These are phyloP conservation scores for Corydoras maculifer DNA, from an alignment of 2,113 vertebrate species.

Conservation along the genomic window DNA sequence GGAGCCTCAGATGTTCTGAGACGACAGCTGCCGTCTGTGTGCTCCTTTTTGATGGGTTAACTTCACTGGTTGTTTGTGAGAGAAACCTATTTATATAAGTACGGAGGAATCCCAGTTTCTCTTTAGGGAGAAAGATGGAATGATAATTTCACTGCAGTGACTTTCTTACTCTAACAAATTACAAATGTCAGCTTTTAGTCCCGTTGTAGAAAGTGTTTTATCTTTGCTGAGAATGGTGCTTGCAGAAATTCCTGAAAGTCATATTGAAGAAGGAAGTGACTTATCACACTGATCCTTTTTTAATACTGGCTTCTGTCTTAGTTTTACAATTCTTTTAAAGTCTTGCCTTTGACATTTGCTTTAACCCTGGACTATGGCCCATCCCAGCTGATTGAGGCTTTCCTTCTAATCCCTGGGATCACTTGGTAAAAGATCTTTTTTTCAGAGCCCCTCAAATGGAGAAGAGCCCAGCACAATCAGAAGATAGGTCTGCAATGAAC, in stretches of 20 bases:
- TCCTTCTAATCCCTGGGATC: conserved; percentile 6
- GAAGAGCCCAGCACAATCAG: too few relatives aligned
- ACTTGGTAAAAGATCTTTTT: not conserved
- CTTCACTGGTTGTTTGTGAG: not conserved
- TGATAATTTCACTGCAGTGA: conserved; percentile 17
- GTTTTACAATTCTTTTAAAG: conserved; percentile 1
- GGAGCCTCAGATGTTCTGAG: not conserved
- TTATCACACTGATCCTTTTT: not conserved
- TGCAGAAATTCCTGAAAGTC: too few relatives aligned
- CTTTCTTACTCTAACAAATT: conserved; percentile 19
- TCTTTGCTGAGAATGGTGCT: too few relatives aligned
- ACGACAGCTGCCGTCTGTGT: conserved; percentile 14
- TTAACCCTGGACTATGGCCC: not conserved
- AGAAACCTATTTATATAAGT: conserved; percentile 7
- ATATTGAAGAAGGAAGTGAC: too few relatives aligned
- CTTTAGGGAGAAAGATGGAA: conserved; percentile 13
- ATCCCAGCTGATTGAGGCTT: conserved; percentile 12
- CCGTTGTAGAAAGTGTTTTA: not conserved
- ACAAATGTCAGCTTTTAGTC: not conserved
- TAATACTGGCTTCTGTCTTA: not conserved
- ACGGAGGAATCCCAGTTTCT: conserved; percentile 4
- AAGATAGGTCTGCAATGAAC: too few relatives aligned
- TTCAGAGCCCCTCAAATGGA: not conserved
- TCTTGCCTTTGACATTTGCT: conserved; percentile 26
- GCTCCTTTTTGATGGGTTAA: not conserved